Evolutionary conservation across 2,113 vertebrate species (phyloP).

Genomic region (Motacilla tschutschensis): DNA sequence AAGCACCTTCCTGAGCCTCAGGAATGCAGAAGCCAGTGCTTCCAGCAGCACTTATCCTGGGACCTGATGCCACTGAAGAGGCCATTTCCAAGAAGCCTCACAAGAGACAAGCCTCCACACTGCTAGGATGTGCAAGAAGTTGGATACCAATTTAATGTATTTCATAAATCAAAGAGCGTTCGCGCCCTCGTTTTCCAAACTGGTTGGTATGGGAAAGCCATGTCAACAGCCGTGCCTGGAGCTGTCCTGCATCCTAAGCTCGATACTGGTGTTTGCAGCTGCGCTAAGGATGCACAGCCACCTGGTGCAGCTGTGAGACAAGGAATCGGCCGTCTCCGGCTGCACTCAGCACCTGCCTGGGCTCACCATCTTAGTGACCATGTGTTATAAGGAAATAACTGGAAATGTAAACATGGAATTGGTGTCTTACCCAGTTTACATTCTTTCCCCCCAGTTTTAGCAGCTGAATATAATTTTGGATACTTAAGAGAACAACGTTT

Average conservation of each 20-base stretch:
- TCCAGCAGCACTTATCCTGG: neutral
- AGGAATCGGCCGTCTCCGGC: neutral
- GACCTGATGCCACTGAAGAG: neutral
- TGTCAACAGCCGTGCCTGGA: neutral
- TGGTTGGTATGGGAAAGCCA: neutral
- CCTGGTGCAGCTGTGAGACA: constrained; percentile 36
- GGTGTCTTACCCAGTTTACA: neutral
- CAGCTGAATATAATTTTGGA: accelerated
- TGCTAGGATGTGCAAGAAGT: neutral
- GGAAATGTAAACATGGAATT: neutral
- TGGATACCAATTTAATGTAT: neutral
- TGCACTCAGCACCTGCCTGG: accelerated
- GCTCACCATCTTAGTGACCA: neutral
- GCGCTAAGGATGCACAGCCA: neutral
- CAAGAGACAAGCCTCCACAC: neutral
- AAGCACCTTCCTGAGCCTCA: neutral
- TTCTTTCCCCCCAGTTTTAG: neutral
- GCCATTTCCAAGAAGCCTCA: neutral
- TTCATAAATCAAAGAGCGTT: accelerated
- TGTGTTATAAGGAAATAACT: accelerated
- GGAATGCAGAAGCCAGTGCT: neutral
- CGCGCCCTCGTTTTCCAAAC: neutral
- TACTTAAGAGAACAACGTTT: neutral
- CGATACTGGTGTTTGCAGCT: neutral
- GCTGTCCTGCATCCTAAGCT: accelerated